Base-by-base conservation (phyloP, 2,797 vertebrate genomes). In the Clarias fuscus region DNA sequence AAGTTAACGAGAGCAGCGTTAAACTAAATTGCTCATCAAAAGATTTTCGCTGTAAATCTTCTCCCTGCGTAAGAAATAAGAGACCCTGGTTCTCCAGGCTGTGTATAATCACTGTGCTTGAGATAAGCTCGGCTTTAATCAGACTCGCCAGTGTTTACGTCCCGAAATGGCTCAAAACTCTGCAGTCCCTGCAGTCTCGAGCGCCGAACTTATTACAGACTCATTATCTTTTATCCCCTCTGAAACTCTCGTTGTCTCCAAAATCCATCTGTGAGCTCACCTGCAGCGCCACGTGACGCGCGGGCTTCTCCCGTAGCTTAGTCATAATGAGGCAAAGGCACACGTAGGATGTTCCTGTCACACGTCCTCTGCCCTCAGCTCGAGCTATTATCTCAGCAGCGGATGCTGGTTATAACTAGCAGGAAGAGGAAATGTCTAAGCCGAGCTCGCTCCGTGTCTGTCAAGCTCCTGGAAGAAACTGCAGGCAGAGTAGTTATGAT, bases 1-100 rank as follows among this genome's bases (percentile, higher is more conserved):
- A 68, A 59, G 30, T 92, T 64, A 93, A 91, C 85, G 86, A 80
- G 90, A 92, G 88, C 85, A 6, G 70, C 1, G 87, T 91, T 92
- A 84, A 92, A 93, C 92, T 73, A 58, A 90, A 86, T 87, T 8
- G 61, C 79, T n/a, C 40, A 5, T 43, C 61, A 65, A 30, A 37
- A 4, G 3, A 37, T 37, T 15, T 30, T 67, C 1, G 27, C 3
- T 27, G 8, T 18, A 81, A 65, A 91, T 88, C 82, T 64, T 75
- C 82, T 86, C 33, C 0, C 80, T 40, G 75, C 53, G 37, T 81
- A 70, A 84, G 13, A 76, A 84, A 27, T 40, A 84, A 64, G 75
- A 78, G 30, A 24, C 40, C 7, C 11, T 24, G 61, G 22, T 86
- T 87, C 68, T 76, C 67, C 70, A 37, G 70, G 83, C 81, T 73